A percentile compares a stretch with the other conserved stretches of the same genome.
Evolutionary conservation across 2,113 vertebrate genomes (phyloP).

Genomic region (Sprattus sprattus): DNA sequence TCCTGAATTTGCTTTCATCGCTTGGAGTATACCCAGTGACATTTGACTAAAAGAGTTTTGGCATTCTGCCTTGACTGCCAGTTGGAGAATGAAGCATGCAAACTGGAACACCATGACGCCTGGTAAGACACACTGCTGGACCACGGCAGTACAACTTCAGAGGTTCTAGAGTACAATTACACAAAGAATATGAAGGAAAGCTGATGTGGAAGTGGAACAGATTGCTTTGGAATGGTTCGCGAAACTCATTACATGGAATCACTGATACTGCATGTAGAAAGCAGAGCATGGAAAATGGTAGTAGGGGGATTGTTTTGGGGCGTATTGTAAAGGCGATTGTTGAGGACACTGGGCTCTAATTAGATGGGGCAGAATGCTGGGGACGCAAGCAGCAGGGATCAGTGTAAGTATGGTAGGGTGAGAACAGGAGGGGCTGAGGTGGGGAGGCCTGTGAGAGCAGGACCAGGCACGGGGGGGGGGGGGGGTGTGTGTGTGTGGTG

Average conservation of each 20-base stretch:
- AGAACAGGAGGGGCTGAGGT: not conserved
- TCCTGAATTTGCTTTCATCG: constrained; percentile 13
- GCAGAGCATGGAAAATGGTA: not conserved
- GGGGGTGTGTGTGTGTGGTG: too few relatives aligned
- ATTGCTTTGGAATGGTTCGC: not conserved
- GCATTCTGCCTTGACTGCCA: not conserved
- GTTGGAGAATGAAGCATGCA: not conserved
- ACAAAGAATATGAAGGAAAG: not conserved
- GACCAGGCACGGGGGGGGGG: not conserved
- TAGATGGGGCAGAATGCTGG: not conserved
- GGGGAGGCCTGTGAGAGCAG: not conserved
- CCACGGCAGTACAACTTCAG: not conserved
- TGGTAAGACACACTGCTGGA: not conserved
- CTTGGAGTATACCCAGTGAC: not conserved
- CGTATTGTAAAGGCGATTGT: not conserved
- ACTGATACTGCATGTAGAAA: not conserved
- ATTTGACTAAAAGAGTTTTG: not conserved
- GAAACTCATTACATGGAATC: not conserved
- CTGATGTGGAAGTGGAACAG: not conserved
- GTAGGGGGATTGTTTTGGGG: too few relatives aligned
- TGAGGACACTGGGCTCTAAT: not conserved
- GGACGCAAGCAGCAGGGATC: not conserved
- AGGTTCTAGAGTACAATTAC: not conserved
- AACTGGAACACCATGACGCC: not conserved
- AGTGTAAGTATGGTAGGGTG: not conserved